Conservation (phyloP, 2,888 invertebrate genomes). For the Melinaea marsaeus region DNA sequence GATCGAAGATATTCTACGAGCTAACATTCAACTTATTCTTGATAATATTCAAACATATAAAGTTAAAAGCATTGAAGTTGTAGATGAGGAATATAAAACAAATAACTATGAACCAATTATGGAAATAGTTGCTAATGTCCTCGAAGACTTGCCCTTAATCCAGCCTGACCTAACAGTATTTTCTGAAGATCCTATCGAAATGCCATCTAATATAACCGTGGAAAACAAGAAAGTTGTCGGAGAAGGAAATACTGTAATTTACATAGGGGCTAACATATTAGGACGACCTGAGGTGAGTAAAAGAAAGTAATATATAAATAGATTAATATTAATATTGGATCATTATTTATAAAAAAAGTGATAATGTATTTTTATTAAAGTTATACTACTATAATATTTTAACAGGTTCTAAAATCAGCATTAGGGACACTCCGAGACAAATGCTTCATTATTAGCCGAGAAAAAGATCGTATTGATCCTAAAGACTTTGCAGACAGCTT, state of each 20-base stretch:
- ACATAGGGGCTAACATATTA: conserved; percentile 74
- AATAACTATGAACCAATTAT: conserved; percentile 71
- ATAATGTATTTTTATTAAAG: not conserved
- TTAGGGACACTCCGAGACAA: conserved; percentile 73
- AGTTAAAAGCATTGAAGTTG: conserved; percentile 78
- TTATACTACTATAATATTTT: conserved; percentile 12
- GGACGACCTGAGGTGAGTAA: conserved; percentile 65
- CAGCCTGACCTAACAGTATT: conserved; percentile 81
- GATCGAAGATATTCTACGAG: conserved; percentile 76
- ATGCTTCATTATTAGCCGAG: conserved; percentile 80
- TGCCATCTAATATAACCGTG: conserved; percentile 74
- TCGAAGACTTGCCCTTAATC: conserved; percentile 83
- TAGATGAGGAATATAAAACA: conserved; percentile 71
- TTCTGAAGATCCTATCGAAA: conserved; percentile 65
- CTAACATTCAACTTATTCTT: conserved; percentile 82
- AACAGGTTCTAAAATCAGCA: conserved; percentile 66
- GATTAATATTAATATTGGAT: too few species aligned
- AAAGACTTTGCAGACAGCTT: conserved; percentile 61
- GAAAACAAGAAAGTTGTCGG: conserved; percentile 79
- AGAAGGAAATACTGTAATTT: conserved; percentile 72
- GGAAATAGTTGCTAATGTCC: conserved; percentile 74
- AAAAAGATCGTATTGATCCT: conserved; percentile 69
- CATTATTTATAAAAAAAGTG: not conserved
- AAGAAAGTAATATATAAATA: not conserved
- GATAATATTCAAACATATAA: conserved; percentile 83